These are phyloP conservation scores for Sturmia bella DNA, from an alignment of 2,888 invertebrate genomes.

Conservation along the genomic window DNA sequence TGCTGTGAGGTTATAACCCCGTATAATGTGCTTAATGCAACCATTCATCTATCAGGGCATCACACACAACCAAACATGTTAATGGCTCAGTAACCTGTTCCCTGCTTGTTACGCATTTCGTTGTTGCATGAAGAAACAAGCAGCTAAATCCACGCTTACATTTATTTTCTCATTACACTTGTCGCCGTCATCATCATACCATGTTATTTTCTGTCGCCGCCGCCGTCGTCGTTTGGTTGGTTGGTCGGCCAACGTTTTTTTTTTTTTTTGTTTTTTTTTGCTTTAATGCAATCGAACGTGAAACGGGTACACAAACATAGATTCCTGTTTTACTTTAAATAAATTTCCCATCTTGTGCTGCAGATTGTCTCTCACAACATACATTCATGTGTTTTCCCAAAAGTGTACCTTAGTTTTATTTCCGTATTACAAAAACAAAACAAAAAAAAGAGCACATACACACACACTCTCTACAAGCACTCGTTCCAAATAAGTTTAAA, in stretches of 20 bases:
- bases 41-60: slow-evolving; percentile 63
- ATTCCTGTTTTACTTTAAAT: neutral
- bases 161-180: slow-evolving; percentile 67
- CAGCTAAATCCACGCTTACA: slow-evolving; percentile 37
- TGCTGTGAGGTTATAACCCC: slow-evolving; percentile 79
- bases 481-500: slow-evolving; percentile 70
- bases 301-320: slow-evolving; percentile 49
- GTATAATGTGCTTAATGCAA: slow-evolving; percentile 81
- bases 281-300: slow-evolving; percentile 70
- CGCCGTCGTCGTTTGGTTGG: slow-evolving; percentile 56
- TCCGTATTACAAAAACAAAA: slow-evolving; percentile 67
- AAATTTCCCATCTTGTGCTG: slow-evolving; percentile 49
- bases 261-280: slow-evolving; percentile 71
- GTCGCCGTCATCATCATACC: slow-evolving; percentile 52
- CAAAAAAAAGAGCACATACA: slow-evolving; percentile 13
- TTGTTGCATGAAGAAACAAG: slow-evolving; percentile 11
- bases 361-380: slow-evolving; percentile 36
- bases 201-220: slow-evolving; percentile 64
- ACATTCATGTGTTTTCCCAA: slow-evolving; percentile 77
- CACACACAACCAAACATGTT: slow-evolving; percentile 71
- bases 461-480: slow-evolving; percentile 31
- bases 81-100: slow-evolving; percentile 76
- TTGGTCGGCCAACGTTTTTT: slow-evolving; percentile 65
- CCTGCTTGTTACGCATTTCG: slow-evolving; percentile 55
- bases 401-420: slow-evolving; percentile 75